Conservation (phyloP, 2,113 vertebrate species). For the Vimba vimba region DNA sequence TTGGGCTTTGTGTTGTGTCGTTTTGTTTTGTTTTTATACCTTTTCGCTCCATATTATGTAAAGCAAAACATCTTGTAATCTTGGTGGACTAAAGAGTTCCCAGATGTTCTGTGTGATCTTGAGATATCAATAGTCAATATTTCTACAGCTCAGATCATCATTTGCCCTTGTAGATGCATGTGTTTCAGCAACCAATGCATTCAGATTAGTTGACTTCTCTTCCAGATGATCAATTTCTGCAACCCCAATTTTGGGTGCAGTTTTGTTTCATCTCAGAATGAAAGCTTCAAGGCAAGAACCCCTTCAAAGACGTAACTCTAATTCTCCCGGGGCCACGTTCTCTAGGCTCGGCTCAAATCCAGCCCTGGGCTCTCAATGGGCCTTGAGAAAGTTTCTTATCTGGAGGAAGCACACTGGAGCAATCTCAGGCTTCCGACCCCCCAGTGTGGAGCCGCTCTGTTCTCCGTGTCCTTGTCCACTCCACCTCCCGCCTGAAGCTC, state of each 20-base stretch:
- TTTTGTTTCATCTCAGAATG: conserved; percentile 40
- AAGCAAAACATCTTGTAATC: not conserved
- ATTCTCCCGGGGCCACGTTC: conserved; percentile 39
- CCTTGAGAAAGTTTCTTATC: conserved; percentile 75
- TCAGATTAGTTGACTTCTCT: not conserved
- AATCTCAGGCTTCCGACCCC: conserved; percentile 67
- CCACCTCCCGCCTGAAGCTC: conserved; percentile 49
- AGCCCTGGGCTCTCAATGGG: conserved; percentile 61
- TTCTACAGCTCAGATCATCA: not conserved
- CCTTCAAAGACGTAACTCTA: conserved; percentile 16
- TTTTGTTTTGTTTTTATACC: not conserved
- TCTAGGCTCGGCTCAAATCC: conserved; percentile 63
- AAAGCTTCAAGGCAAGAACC: not conserved
- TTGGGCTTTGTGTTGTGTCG: not conserved
- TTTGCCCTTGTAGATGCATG: not conserved
- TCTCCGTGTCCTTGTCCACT: conserved; percentile 41
- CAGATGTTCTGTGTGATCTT: not conserved
- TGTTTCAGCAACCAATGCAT: not conserved
- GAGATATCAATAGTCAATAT: not conserved
- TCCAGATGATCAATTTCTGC: not conserved
- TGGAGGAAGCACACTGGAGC: conserved; percentile 76
- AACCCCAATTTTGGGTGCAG: not conserved
- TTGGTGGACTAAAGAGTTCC: not conserved
- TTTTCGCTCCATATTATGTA: not conserved
- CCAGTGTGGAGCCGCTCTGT: conserved; percentile 59